Base-by-base conservation (phyloP, 2,113 vertebrate genomes). In the Thalassoma bifasciatum region DNA sequence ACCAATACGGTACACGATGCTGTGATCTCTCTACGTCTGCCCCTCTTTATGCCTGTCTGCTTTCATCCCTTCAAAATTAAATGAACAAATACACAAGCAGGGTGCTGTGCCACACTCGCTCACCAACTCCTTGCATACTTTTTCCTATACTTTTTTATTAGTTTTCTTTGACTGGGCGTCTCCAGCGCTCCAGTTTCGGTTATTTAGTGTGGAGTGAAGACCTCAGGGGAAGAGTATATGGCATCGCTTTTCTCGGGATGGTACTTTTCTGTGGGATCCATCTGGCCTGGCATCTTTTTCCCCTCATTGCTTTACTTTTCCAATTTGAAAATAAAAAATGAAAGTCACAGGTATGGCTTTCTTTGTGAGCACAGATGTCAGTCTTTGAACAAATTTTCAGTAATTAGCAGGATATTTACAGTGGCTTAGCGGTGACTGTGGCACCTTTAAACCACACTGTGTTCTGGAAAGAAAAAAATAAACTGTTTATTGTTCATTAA, bases 1-100 rank as follows among this genome's bases (percentile, higher is more conserved):
- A 78, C 83, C 91, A 91, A 86, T 84, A 82, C 83, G 84, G 72
- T 87, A 91, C 90, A 91, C 86, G 83, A 86, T 58, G 88, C 80
- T 60, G 86, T 88, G 91, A 91, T 91, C 91, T 91, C 87, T 69
- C 89, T 84, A 85, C 88, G 88, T 92, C 91, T 92, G 90, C 91
- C 87, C 88, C 90, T 90, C 86, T 90, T 90, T 89, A 86, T 84
- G 90, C 89, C 85, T 89, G 88, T 89, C 90, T 91, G 91, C 91
- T 91, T 91, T 91, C 87, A 89, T 92, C 89, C 90, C 81, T 84
- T 91, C 87, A 88, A 91, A 92, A 92, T 92, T 90, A 92, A 91
- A 92, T 84, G 91, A 91, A 76, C 89, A 91, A 92, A 92, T 75
- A 91, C 87, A 82, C 78, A 79, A 75, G 77, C 44, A 70, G 70